These are phyloP conservation scores for Lasioglossum vierecki DNA, from an alignment of 2,888 invertebrate genomes.

Conservation along the genomic window DNA sequence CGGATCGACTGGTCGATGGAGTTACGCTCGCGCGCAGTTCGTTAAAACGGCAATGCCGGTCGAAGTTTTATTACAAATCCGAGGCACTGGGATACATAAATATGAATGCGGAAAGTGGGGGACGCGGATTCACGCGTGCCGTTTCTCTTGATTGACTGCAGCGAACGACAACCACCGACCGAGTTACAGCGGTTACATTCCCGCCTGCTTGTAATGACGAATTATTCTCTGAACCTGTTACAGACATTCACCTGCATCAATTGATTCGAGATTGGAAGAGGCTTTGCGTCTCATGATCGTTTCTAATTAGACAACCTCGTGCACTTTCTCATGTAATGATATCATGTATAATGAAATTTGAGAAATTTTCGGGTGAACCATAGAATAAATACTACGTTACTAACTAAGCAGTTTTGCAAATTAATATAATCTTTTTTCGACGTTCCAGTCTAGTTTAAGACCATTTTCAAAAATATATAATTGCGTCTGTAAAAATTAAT, in stretches of 20 bases:
- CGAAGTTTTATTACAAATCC: constrained; percentile 10
- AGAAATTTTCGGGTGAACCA: not conserved
- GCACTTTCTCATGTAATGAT: not conserved
- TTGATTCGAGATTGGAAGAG: not conserved
- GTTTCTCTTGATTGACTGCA: not conserved
- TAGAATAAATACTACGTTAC: too few relatives aligned
- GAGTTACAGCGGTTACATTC: not conserved
- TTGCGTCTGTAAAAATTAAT: too few relatives aligned
- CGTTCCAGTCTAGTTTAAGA: too few relatives aligned
- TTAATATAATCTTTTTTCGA: too few relatives aligned
- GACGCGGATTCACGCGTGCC: not conserved
- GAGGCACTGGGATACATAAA: not conserved
- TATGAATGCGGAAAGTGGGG: not conserved
- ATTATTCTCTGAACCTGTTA: not conserved
- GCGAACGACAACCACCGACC: not conserved
- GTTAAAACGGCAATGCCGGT: not conserved
- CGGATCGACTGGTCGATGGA: constrained; percentile 11
- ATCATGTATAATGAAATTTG: not conserved
- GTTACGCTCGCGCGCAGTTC: not conserved
- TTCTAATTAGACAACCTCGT: not conserved
- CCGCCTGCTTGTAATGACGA: not conserved
- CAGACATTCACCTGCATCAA: not conserved
- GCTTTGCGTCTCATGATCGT: too few relatives aligned
- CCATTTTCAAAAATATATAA: too few relatives aligned
- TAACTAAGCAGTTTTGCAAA: too few relatives aligned